These are phyloP conservation scores for Atractosteus spatula DNA, from an alignment of 2,113 vertebrate species.

Conservation along the genomic window DNA sequence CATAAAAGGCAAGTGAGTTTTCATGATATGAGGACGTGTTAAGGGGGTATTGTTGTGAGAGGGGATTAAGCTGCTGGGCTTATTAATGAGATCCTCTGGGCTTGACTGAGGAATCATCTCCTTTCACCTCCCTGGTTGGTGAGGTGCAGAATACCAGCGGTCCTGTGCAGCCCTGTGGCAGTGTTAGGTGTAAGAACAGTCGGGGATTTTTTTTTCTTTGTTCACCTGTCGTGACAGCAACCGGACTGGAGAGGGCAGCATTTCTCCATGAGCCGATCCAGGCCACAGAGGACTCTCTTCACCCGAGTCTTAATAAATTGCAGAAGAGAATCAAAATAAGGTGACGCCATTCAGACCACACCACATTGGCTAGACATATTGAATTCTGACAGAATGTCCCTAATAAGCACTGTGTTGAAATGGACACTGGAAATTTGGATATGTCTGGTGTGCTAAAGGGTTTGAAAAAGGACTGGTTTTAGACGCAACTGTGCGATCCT, in stretches of 20 bases:
- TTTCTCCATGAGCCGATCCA: constrained; percentile 32
- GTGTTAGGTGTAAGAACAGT: not conserved
- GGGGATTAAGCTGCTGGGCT: too few relatives aligned
- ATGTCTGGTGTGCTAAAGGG: not conserved
- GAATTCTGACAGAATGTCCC: not conserved
- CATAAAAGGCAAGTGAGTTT: too few relatives aligned
- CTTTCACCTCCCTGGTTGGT: not conserved
- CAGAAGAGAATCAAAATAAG: not conserved
- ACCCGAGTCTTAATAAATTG: too few relatives aligned
- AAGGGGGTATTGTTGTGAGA: too few relatives aligned
- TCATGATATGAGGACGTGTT: too few relatives aligned
- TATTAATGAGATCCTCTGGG: not conserved
- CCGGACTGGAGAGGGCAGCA: constrained; percentile 47
- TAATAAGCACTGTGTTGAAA: not conserved
- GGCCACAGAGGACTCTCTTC: not conserved
- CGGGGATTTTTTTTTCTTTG: not conserved
- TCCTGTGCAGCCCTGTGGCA: not conserved
- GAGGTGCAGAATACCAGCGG: not conserved
- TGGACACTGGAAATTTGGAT: not conserved
- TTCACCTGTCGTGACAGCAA: constrained; percentile 11
- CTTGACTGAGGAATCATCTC: not conserved
- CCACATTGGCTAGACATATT: not conserved
- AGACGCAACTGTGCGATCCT: not conserved
- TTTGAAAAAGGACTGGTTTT: not conserved
- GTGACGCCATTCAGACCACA: constrained; percentile 5